phyloP scores from a whole-genome alignment of 2,888 invertebrate genomes.

The Callinectes sapidus region DNA sequence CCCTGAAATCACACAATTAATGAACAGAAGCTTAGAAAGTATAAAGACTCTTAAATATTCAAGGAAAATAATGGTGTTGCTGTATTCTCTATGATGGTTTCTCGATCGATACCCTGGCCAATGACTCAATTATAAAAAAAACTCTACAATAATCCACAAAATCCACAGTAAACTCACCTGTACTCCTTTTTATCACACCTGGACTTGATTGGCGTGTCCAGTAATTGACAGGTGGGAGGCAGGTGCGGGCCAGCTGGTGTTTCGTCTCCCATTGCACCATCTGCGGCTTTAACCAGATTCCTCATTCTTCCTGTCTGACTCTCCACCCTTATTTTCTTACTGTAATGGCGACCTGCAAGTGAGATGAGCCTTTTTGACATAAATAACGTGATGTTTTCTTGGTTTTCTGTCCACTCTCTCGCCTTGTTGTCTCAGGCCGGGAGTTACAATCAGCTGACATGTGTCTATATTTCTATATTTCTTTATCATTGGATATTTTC shows the following conservation, averaged over 20 bases:
- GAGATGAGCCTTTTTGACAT: slow-evolving; percentile 37
- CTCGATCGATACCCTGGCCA: too few species aligned
- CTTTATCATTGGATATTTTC: too few species aligned
- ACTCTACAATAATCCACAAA: not conserved
- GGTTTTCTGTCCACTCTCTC: not conserved
- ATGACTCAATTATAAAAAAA: too few species aligned
- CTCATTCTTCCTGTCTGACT: not conserved
- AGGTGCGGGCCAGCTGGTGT: not conserved
- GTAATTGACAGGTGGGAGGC: not conserved
- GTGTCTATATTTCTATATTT: too few species aligned
- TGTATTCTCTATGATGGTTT: not conserved
- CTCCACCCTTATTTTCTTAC: not conserved
- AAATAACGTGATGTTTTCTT: not conserved
- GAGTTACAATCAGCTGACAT: too few species aligned
- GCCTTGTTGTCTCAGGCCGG: not conserved
- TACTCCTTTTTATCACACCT: slow-evolving; percentile 47
- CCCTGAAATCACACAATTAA: slow-evolving; percentile 75
- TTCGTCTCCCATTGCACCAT: not conserved
- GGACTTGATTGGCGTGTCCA: slow-evolving; percentile 22
- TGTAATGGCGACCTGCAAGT: not conserved
- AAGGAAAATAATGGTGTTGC: not conserved
- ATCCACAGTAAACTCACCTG: slow-evolving; percentile 32
- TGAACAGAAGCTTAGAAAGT: not conserved
- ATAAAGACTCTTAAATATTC: not conserved
- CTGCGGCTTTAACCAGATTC: not conserved